phyloP scores from a whole-genome alignment of 2,113 vertebrate species.

The Gambusia affinis region DNA sequence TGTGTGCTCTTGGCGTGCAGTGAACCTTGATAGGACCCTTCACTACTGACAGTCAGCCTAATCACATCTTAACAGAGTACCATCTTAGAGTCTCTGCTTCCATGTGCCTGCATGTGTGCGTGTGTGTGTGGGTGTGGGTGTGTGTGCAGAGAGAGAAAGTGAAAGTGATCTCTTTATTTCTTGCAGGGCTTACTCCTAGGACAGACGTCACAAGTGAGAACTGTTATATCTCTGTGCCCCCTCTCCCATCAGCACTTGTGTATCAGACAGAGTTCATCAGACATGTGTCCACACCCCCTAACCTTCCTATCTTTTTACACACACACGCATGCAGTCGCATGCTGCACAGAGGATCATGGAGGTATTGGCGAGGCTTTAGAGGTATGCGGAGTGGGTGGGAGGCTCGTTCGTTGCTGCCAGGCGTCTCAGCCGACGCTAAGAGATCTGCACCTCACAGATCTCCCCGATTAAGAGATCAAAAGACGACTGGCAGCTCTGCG shows the following conservation, averaged over 20 bases:
- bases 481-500: constrained; percentile 56
- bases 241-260: constrained; percentile 53
- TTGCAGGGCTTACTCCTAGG: constrained; percentile 55
- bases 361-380: constrained; percentile 56
- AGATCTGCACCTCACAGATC: constrained; percentile 60
- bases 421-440: constrained; percentile 58
- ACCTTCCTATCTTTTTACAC: constrained; percentile 1
- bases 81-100: constrained; percentile 34
- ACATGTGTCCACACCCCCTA: constrained; percentile 37
- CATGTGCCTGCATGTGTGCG: constrained; percentile 1
- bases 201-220: constrained; percentile 61
- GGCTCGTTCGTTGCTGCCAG: constrained; percentile 72
- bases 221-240: constrained; percentile 67
- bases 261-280: constrained; percentile 53
- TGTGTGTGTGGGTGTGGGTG: constrained; percentile 3
- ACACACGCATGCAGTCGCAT: not conserved
- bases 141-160: constrained; percentile 35
- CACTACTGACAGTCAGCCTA: constrained; percentile 73
- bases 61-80: constrained; percentile 73
- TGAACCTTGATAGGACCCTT: constrained; percentile 66
- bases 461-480: constrained; percentile 72
- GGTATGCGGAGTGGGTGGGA: constrained; percentile 36
- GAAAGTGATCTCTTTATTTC: constrained; percentile 69
- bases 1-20: constrained; percentile 48
- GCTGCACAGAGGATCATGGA: constrained; percentile 52